Conservation (phyloP, 2,888 invertebrate genomes). For the Thymelicus acteon region DNA sequence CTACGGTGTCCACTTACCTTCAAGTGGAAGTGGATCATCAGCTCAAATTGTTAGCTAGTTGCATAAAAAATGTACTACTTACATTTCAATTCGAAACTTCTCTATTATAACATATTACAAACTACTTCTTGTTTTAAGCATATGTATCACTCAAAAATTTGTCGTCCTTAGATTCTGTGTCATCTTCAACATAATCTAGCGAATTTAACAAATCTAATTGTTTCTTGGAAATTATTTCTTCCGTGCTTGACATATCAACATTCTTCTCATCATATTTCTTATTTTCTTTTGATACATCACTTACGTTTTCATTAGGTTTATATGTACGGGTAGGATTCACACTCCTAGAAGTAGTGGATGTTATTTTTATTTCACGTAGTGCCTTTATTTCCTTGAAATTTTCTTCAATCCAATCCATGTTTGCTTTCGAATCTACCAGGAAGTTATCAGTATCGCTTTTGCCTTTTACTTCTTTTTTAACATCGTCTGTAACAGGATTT, state of each 20-base stretch:
- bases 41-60: no score
- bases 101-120: no score
- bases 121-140: neutral
- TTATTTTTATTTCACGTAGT: neutral
- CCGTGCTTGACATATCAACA: conserved; percentile 40
- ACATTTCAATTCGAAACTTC: no score
- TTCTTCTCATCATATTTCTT: conserved; percentile 42
- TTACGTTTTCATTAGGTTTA: neutral
- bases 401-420: conserved; percentile 44
- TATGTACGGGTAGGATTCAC: conserved; percentile 19
- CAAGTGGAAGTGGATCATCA: no score
- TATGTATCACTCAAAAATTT: conserved; percentile 10
- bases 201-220: conserved; percentile 64
- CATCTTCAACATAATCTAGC: conserved; percentile 62
- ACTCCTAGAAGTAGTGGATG: conserved; percentile 16
- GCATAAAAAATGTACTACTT: no score
- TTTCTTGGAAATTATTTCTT: conserved; percentile 57
- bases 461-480: conserved; percentile 3
- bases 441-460: neutral
- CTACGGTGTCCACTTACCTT: no score
- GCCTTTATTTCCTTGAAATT: conserved; percentile 37
- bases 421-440: conserved; percentile 30
- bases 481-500: neutral
- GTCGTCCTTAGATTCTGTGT: conserved; percentile 53
- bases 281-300: conserved; percentile 47